Base-by-base conservation (phyloP, 2,113 vertebrate genomes). In the Manacus vitellinus region DNA sequence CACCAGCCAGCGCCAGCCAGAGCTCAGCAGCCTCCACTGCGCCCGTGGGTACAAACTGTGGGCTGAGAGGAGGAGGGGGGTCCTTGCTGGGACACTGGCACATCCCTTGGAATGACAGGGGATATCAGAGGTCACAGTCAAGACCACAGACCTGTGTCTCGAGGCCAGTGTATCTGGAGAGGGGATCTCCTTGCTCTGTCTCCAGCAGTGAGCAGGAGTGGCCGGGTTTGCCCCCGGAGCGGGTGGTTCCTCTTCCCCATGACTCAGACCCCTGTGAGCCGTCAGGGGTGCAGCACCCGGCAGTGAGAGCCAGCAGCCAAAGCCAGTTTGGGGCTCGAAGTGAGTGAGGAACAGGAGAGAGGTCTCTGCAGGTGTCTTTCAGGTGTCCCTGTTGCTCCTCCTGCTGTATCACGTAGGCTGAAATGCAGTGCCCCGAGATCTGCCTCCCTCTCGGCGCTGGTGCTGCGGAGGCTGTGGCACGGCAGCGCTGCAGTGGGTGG, bases 111-210 rank as follows among this genome's bases (percentile, higher is more conserved):
- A 13, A 23, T 27, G 65, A 6, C 44, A 3, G 71, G 63, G 63
- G 19, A 46, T 12, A 4, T 5, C n/a, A 58, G 76, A 65, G 81
- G 72, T 65, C 20, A 4, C 33, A 5, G 4, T 11, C 0, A 9
- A 20, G 52, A 41, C 12, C 8, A 1, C 59, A 10, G 1, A 10
- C 4, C 22, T 1, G 4, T 1, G 1, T 78, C 21, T 67, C 0
- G 6, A 47, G 71, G 82, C 55, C 0, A 13, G 2, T 0, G 31
- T 4, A 35, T 3, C 2, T 2, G 0, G 56, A 0, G 56, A n/a
- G 12, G 70, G 75, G 63, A 25, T 68, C 71, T 35, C 24, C 31
- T 6, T 10, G 54, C 58, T 54, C 66, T 0, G 4, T 63, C 35
- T n/a, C 24, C 33, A 8, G 70, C 59, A 4, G 41, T 13, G 0